Evolutionary conservation across 2,113 vertebrate species (phyloP), one percentile per base, ranked within the genome.

Genomic region (Crotophaga sulcirostris): DNA sequence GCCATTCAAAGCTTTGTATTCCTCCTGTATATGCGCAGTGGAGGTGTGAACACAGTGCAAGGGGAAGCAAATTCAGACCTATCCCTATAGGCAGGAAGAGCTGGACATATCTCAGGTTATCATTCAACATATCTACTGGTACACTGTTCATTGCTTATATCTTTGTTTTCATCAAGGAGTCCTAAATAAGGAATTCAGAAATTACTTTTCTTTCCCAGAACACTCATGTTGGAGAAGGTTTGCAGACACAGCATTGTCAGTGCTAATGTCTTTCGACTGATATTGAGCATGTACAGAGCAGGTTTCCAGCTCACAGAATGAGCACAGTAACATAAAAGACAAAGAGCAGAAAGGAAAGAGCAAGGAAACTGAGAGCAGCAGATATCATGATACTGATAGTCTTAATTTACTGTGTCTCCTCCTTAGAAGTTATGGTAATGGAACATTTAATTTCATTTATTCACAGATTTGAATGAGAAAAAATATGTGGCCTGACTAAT

Each of bases 341-440:
- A 58, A 87, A 63, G 55, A 78, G 28, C 68, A 94, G 54, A 84
- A 87, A 80, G 74, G 62, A 38, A 84, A 84, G 75, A 87, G 47
- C 62, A 67, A 67, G n/a, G 11, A 62, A 87, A 67, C 19, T 15
- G 47, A 76, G 8, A 67, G 68, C 26, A 44, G n/a, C 40, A 87
- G n/a, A 42, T 80, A 72, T 0, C 38, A 52, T 49, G 47, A 92
- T 70, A 74, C 2, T 25, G n/a, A 63, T 33, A 76, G 67, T 4
- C 47, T 84, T 58, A 80, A 72, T 70, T 47, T 66, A 40, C 23
- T 34, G 16, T 6, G 10, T 20, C 40, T 23, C 21, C 45, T 60
- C 25, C 56, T 68, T 54, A 49, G 58, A 59, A 84, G 11, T 62
- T 80, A 38, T 3, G 6, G 45, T 12, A 80, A 59, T 0, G 3